Evolutionary conservation across 2,888 invertebrate genomes (phyloP), one percentile per base, ranked within the genome.

Genomic region (Lithophane socia): DNA sequence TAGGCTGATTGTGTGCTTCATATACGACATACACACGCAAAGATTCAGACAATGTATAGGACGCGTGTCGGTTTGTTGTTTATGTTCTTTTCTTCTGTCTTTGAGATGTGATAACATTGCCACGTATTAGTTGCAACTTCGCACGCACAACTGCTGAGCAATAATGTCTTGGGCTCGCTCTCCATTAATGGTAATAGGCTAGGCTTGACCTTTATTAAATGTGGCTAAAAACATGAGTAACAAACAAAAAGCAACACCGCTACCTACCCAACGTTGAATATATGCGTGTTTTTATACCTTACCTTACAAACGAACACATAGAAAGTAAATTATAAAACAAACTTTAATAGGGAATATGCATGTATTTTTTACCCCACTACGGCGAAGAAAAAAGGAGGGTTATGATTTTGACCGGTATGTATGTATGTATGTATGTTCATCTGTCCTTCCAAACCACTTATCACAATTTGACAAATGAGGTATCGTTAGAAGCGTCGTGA

Each of bases 1-100:
- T 37, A 37, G 37, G 37, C 5, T 37, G 37, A 37, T 37, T 5
- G 4, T 37, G 37, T 81, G 77, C 58, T 58, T 42, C 66, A 58
- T 37, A 3, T 54, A 10, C 47, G 12, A 56, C 12, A 68, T 68
- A 12, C 37, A 58, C n/a, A 75, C 24, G 56, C 44, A 24, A 42
- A 42, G 13, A 49, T 29, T 56, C 29, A 18, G n/a, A 66, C 54
- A 60, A 75, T 61, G 60, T 67, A 49, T 29, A 60, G 9, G 29
- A 66, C 42, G 8, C 37, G 37, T 61, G 29, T 82, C 29, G 5
- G 16, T 56, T 29, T 56, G 16, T 54, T 69, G 9, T 49, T 58
- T 58, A n/a, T 44, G n/a, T 54, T n/a, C 5, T 13, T 47, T 58
- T 47, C 18, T 75, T 13, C 29, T 37, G 7, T 75, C n/a, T 58